Evolutionary conservation across 1,140 invertebrate genomes (phyloP).

Genomic region (Liolophura sinensis): DNA sequence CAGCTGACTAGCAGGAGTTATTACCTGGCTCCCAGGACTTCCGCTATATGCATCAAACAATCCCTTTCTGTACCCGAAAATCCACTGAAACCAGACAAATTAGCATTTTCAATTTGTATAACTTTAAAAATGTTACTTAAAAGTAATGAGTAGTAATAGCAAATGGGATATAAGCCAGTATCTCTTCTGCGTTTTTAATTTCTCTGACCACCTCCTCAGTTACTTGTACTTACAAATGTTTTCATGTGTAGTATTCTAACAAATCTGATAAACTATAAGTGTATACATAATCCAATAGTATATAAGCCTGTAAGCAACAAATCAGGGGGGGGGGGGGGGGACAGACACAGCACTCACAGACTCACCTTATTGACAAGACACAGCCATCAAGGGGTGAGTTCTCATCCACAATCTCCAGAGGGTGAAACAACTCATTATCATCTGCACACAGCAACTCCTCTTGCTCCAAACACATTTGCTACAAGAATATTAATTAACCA

Average conservation of each 20-base stretch:
- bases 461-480: constrained; percentile 66
- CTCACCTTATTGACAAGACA: constrained; percentile 72
- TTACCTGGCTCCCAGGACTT: constrained; percentile 72
- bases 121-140: too few species aligned
- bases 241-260: too few species aligned
- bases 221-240: too few species aligned
- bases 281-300: too few species aligned
- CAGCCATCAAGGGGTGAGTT: constrained; percentile 68
- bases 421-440: constrained; percentile 67
- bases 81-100: constrained; percentile 59
- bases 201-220: too few species aligned
- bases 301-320: too few species aligned
- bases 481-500: constrained; percentile 19
- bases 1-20: constrained; percentile 4
- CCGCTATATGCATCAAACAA: constrained; percentile 72
- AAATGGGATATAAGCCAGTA: too few species aligned
- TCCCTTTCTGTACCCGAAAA: constrained; percentile 72
- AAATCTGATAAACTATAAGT: too few species aligned
- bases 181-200: too few species aligned
- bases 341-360: too few species aligned
- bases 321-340: too few species aligned
- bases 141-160: neutral
- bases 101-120: too few species aligned
- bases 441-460: constrained; percentile 63
- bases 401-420: constrained; percentile 58